Evolutionary conservation across 1,140 invertebrate species (phyloP), one percentile per base, ranked within the genome.

Genomic region (Ceratina australensis): DNA sequence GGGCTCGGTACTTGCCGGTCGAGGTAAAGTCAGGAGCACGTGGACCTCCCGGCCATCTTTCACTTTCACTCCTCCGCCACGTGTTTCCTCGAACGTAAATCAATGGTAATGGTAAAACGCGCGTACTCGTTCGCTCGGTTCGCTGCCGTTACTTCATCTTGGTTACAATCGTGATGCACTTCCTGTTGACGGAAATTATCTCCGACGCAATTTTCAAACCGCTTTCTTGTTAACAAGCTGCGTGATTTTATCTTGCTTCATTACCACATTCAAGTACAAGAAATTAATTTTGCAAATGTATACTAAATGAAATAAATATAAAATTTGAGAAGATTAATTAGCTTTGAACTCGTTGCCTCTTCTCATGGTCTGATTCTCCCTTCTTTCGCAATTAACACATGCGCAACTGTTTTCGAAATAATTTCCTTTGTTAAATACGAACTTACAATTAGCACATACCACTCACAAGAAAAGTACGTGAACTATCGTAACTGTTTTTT

Each of bases 11-110:
- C 84, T 84, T 83, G 47, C 26, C 50, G 57, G 74, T 68, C 12
- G 0, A 4, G 50, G 18, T 15, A 7, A 1, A 13, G 85, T 22
- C 73, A 72, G 52, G 50, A 82, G 50, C 86, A 87, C 86, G 86
- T 87, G 86, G 86, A 87, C 49, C 78, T 15, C 24, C 72, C 72
- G 63, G 65, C 69, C 74, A 76, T 87, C 72, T 81, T 85, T 87
- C 76, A 87, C 86, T 87, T 87, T 87, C 86, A 87, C 86, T 87
- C 74, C 65, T 49, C 56, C 59, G 56, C 81, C 83, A 85, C 81
- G 83, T 85, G 83, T 33, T 85, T 54, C 66, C 63, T 54, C 63
- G 54, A 78, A 69, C 72, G 28, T 61, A 63, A 75, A 65, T 50
- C 54, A 4, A 22, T 33, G 5, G 10, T 18, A 15, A 26, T 16